These are phyloP conservation scores for Micoletzkya japonica DNA, from an alignment of 2,888 invertebrate genomes.

Conservation along the genomic window DNA sequence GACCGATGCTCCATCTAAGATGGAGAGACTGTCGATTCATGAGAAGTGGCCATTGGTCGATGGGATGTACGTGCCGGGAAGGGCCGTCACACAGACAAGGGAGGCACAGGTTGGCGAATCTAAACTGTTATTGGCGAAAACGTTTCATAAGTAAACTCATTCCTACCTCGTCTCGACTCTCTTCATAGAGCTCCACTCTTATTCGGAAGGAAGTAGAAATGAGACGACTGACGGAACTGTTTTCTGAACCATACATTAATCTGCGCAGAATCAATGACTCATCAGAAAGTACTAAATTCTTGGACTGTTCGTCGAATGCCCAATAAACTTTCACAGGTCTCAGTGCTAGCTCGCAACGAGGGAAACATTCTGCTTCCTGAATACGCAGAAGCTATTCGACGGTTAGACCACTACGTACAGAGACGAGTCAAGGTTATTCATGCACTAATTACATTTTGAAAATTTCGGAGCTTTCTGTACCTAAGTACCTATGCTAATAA, in stretches of 20 bases:
- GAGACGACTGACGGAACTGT: too few species aligned
- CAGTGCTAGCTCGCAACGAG: conserved; percentile 79
- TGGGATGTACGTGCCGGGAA: conserved; percentile 49
- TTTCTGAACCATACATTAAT: background rate
- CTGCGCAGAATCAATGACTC: background rate
- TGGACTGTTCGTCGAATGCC: too few species aligned
- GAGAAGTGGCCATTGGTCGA: conserved; percentile 42
- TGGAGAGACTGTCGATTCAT: conserved; percentile 38
- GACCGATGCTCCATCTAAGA: conserved; percentile 51
- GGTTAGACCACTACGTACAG: conserved; percentile 48
- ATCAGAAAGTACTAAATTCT: background rate
- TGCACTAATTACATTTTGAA: background rate
- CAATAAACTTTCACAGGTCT: conserved; percentile 69
- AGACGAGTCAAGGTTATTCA: conserved; percentile 41
- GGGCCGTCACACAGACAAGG: conserved; percentile 49
- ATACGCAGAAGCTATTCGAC: conserved; percentile 41
- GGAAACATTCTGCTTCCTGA: conserved; percentile 79
- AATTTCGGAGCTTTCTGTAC: background rate
- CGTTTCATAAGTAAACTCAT: too few species aligned
- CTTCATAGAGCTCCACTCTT: too few species aligned
- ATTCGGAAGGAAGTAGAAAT: too few species aligned
- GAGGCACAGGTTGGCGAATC: conserved; percentile 44
- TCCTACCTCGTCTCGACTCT: too few species aligned
- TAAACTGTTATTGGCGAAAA: too few species aligned
- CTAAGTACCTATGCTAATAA: too few species aligned